Conservation (phyloP, 2,888 invertebrate genomes). For the Netelia fuscicornis region DNA sequence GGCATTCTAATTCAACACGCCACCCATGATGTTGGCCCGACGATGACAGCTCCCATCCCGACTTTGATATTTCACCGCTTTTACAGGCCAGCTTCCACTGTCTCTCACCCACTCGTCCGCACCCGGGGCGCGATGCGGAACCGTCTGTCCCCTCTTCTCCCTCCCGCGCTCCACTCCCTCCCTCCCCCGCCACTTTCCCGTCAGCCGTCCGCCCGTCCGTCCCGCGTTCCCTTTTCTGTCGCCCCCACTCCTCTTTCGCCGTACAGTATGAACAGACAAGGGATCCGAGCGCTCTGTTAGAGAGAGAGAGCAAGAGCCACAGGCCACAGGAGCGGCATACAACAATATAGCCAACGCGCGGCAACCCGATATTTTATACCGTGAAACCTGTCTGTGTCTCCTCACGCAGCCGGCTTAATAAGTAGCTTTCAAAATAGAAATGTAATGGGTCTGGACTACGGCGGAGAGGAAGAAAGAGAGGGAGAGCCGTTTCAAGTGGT, state of each 20-base stretch:
- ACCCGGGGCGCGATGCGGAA: constrained; percentile 68
- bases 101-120: constrained; percentile 73
- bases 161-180: constrained; percentile 59
- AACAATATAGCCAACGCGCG: constrained; percentile 76
- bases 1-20: constrained; percentile 85
- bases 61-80: constrained; percentile 85
- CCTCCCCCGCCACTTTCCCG: constrained; percentile 72
- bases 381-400: constrained; percentile 85
- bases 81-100: constrained; percentile 76
- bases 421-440: constrained; percentile 85
- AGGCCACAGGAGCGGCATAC: constrained; percentile 71
- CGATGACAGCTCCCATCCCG: constrained; percentile 85
- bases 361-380: constrained; percentile 85
- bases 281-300: not conserved
- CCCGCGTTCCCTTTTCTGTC: constrained; percentile 65
- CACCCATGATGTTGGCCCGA: constrained; percentile 85
- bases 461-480: constrained; percentile 63
- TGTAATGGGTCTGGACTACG: constrained; percentile 81
- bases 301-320: constrained; percentile 69
- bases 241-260: constrained; percentile 33
- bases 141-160: constrained; percentile 71
- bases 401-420: constrained; percentile 82
- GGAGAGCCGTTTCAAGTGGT: constrained; percentile 44
- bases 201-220: constrained; percentile 64
- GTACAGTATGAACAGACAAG: constrained; percentile 8